Conservation (phyloP, 2,113 vertebrate genomes). For the Cololabis saira region DNA sequence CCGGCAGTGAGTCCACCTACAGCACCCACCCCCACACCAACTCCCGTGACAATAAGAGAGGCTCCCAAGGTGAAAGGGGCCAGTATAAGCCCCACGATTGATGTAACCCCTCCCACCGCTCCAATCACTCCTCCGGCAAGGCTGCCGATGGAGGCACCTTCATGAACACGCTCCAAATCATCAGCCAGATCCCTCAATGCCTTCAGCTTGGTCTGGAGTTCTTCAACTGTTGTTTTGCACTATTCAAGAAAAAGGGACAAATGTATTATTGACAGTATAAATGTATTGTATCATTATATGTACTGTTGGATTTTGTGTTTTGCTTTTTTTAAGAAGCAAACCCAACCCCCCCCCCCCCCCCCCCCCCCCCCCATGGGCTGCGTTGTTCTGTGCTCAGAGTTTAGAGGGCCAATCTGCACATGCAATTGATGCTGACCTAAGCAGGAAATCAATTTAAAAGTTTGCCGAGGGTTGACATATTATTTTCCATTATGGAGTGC, state of each 20-base stretch:
- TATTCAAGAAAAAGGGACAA: not conserved
- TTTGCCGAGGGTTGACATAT: too few relatives aligned
- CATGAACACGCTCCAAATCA: slow-evolving; percentile 7
- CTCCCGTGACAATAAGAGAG: slow-evolving; percentile 32
- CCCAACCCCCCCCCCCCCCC: too few relatives aligned
- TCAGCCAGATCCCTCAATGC: not conserved
- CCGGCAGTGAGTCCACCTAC: slow-evolving; percentile 33
- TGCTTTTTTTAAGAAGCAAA: too few relatives aligned
- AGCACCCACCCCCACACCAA: slow-evolving; percentile 10
- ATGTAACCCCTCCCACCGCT: slow-evolving; percentile 18
- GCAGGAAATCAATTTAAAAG: too few relatives aligned
- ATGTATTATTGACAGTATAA: too few relatives aligned
- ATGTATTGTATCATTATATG: too few relatives aligned
- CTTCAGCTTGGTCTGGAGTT: not conserved
- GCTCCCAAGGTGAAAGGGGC: slow-evolving; percentile 34
- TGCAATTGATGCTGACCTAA: too few relatives aligned
- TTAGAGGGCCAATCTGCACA: too few relatives aligned
- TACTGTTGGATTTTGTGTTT: too few relatives aligned
- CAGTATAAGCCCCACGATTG: slow-evolving; percentile 28
- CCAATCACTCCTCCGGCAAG: slow-evolving; percentile 34
- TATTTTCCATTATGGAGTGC: too few relatives aligned
- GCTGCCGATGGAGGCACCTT: slow-evolving; percentile 2
- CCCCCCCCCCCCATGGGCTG: too few relatives aligned
- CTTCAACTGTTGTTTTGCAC: not conserved
- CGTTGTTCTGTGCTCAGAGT: too few relatives aligned